Base-by-base conservation (phyloP, 2,113 vertebrate genomes). In the Myrmophylax atrothorax region DNA sequence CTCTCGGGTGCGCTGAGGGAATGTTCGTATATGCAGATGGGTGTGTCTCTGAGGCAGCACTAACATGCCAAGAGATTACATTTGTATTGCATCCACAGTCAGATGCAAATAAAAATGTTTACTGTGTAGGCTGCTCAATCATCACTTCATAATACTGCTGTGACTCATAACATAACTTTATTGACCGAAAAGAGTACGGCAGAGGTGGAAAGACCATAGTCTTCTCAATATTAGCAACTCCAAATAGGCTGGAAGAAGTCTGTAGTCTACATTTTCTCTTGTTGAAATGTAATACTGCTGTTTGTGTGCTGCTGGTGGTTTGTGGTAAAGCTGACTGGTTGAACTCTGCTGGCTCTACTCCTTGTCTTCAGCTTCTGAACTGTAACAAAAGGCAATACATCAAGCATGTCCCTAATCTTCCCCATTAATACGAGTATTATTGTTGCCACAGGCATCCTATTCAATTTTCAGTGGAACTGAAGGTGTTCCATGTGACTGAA, bases 101-200 rank as follows among this genome's bases (percentile, higher is more conserved):
- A 76, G 56, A 69, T 62, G 74, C 62, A 92, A 95, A 96, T 87
- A 87, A 81, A 92, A 79, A 62, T 85, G 29, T 95, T 93, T 90
- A 29, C 67, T 55, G 15, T 44, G 38, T 40, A 59, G 68, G 37
- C 44, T 75, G 31, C 55, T 93, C 70, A 22, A 14, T 93, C 67
- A 73, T 44, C 72, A 37, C 50, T 60, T 33, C 33, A 47, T 6
- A n/a, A 33, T 56, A 76, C 66, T 85, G 20, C 26, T 72, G 26
- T 93, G 77, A 91, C 37, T 84, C 80, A 79, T 59, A 84, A n/a
- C 18, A 52, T 22, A 33, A 5, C 84, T 52, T n/a, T 68, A 33
- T 58, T 84, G 59, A 47, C n/a, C 28, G 18, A 35, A 15, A 74
- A 35, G 7, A 72, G 13, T 62, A 14, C 20, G 46, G 14, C 63